These are phyloP conservation scores for Campylomormyrus numenius DNA, from an alignment of 2,113 vertebrate species.

Conservation along the genomic window DNA sequence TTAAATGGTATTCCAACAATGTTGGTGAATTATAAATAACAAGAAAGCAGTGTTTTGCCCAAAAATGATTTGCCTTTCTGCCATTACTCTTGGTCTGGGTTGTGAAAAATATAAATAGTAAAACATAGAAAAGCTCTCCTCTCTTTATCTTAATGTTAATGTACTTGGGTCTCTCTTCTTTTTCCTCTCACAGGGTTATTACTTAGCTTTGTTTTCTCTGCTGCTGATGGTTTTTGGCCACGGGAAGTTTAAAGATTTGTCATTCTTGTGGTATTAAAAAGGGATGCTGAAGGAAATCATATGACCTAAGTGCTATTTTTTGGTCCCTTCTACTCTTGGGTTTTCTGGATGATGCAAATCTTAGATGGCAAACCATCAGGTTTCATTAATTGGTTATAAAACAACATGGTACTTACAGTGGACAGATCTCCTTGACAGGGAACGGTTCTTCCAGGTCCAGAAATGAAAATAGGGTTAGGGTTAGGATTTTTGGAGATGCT, in stretches of 20 bases:
- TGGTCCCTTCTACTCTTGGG: not conserved
- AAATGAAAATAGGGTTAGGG: not conserved
- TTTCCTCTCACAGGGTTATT: not conserved
- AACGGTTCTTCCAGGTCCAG: not conserved
- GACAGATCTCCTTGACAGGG: not conserved
- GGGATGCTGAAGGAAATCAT: not conserved
- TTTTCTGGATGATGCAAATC: not conserved
- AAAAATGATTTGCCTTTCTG: not conserved
- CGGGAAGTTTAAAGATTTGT: not conserved
- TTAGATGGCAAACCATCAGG: not conserved
- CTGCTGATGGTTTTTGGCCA: not conserved
- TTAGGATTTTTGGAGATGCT: not conserved
- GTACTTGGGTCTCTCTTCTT: not conserved
- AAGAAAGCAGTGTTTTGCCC: not conserved
- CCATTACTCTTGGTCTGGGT: not conserved
- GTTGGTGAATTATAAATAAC: not conserved
- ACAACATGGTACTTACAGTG: not conserved
- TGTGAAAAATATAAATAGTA: not conserved
- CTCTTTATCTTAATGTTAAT: not conserved
- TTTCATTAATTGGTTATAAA: not conserved
- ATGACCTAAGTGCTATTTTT: not conserved
- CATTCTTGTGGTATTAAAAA: not conserved
- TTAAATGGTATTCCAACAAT: conserved; percentile 1
- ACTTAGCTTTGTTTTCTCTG: not conserved
- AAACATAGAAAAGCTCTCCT: not conserved